Percentiles rank a stretch among this genome's conserved stretches.
These are phyloP conservation scores for Drosophila fuyamai DNA, from an alignment of 1,140 invertebrate species.

Conservation along the genomic window DNA sequence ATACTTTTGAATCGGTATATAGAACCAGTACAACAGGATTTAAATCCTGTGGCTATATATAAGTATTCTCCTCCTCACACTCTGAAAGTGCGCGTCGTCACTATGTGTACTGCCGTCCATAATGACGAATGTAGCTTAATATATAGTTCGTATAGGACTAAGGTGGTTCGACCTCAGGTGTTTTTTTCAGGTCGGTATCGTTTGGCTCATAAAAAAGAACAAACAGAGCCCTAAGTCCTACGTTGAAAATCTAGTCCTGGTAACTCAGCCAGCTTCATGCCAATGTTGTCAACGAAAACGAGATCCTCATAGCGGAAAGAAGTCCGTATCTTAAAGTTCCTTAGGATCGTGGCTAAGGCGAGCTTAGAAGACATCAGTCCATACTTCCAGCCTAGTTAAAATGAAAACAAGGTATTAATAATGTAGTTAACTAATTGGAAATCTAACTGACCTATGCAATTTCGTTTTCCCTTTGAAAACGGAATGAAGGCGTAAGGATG, in stretches of 20 bases:
- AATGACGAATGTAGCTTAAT: too few relatives aligned
- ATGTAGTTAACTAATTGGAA: not conserved
- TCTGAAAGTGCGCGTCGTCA: too few relatives aligned
- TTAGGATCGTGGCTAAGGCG: constrained; percentile 54
- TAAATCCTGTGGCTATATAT: too few relatives aligned
- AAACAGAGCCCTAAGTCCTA: constrained; percentile 7
- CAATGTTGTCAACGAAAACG: constrained; percentile 40
- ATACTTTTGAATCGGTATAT: too few relatives aligned
- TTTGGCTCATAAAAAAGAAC: too few relatives aligned
- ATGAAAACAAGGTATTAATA: not conserved
- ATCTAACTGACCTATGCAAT: constrained; percentile 63
- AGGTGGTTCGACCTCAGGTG: too few relatives aligned
- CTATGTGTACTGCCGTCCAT: too few relatives aligned
- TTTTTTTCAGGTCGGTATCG: too few relatives aligned
- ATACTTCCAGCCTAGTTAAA: constrained; percentile 60
- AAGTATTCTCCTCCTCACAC: too few relatives aligned
- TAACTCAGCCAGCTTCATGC: constrained; percentile 39
- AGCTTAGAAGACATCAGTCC: constrained; percentile 50
- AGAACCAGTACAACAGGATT: too few relatives aligned
- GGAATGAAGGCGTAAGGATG: constrained; percentile 75
- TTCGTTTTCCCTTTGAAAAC: constrained; percentile 71
- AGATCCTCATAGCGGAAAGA: constrained; percentile 60
- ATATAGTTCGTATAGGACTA: too few relatives aligned
- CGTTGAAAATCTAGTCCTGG: constrained; percentile 45
- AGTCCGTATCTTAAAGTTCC: constrained; percentile 62